Base-by-base conservation (phyloP, 2,797 vertebrate genomes). In the Argentina silus region DNA sequence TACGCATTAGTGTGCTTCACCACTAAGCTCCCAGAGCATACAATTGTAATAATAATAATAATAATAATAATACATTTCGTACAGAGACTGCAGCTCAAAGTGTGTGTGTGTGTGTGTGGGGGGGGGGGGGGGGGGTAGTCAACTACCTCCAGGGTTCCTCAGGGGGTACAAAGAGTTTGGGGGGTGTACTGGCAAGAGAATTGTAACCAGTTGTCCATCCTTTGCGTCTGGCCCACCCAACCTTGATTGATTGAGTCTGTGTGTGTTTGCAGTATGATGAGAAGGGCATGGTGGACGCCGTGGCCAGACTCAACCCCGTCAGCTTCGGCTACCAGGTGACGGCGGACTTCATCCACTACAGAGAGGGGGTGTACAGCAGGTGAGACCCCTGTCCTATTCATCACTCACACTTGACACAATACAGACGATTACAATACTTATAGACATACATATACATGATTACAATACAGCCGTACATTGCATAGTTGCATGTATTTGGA, bases 261-360 rank as follows among this genome's bases (percentile, higher is more conserved):
- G 64, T 17, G 11, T 78, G 45, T 74, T 48, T 69, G 2, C 86
- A 97, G 96, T 93, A 95, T 0, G 94, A 97, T 0, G 95, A 97
- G 82, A 86, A 83, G 0, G 87, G 89, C 0, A 95, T 97, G 93
- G 90, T 95, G 23, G 95, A 97, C 27, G 95, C 94, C 0, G 95
- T 97, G 86, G 95, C 94, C 62, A 85, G 83, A 27, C 80, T 95
- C 81, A 96, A 97, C 79, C 96, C 96, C 0, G 93, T 96, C 82
- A 96, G 95, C 88, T 93, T 97, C 15, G 94, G 92, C 0, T 97
- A 95, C 5, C 86, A 97, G 50, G 96, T 96, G 83, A 93, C 90
- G 0, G 0, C 21, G 0, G 86, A 95, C 55, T 97, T 97, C 78
- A 86, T 95, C 90, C 81, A 84, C 78, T 96, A 97, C 83, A 86